Conservation (phyloP, 2,113 vertebrate genomes). For the Setophaga kirtlandii region DNA sequence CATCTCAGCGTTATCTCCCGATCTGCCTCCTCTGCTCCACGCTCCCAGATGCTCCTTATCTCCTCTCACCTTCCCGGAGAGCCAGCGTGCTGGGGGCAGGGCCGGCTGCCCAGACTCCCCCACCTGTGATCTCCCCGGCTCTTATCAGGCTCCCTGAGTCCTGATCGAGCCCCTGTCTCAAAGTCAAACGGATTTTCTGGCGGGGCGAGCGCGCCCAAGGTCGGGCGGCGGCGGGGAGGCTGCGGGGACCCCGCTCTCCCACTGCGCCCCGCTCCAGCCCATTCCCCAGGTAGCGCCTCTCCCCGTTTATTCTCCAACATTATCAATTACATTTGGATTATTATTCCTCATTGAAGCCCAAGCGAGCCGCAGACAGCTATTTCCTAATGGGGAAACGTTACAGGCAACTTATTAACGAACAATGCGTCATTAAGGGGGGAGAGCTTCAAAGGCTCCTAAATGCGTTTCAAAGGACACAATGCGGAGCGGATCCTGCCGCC, state of each 20-base stretch:
- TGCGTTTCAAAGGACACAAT: constrained; percentile 63
- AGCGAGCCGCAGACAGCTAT: constrained; percentile 35
- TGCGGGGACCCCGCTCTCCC: background rate
- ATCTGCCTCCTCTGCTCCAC: background rate
- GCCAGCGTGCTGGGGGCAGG: background rate
- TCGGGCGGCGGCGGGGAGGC: background rate
- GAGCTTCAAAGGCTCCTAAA: constrained; percentile 64
- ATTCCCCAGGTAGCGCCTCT: background rate
- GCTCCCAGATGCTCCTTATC: constrained; percentile 30
- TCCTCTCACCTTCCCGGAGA: constrained; percentile 12
- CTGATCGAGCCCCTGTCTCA: background rate
- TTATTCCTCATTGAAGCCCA: constrained; percentile 43
- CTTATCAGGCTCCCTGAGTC: background rate
- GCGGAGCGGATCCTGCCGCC: background rate
- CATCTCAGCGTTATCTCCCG: background rate
- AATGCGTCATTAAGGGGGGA: constrained; percentile 66
- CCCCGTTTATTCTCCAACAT: constrained; percentile 18
- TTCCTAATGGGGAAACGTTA: constrained; percentile 64
- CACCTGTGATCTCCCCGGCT: background rate
- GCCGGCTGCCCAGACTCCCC: background rate
- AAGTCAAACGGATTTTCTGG: background rate
- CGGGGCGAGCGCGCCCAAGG: background rate
- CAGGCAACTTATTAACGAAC: constrained; percentile 65
- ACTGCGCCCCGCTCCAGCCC: background rate
- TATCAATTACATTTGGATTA: constrained; percentile 65